Base-by-base conservation (phyloP, 92 coral and sea anemone species). In the Plumapathes pennacea region DNA sequence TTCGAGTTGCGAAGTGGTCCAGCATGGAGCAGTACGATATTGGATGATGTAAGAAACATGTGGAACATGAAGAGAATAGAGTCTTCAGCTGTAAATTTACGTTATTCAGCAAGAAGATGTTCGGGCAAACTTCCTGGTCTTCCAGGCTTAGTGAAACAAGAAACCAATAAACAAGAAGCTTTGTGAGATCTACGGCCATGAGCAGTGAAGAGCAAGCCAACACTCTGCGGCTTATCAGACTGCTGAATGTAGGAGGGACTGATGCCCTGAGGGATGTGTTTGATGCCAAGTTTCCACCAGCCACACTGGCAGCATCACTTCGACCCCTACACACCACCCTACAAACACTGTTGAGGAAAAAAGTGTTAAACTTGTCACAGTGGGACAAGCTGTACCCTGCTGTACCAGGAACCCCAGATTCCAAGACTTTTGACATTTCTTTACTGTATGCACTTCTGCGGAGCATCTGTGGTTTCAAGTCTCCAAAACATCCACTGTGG, bases 301-400 rank as follows among this genome's bases (percentile, higher is more conserved):
- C 71, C 9, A 53, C 30, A 17, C 78, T 77, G 36, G 40, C 28
- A 20, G 32, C 33, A 4, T 39, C 54, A 10, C 57, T 77, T 0
- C 57, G 28, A 26, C 10, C 39, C 3, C 64, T 59, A 15, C 46
- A 50, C 22, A 40, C 45, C 12, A 33, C 13, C 25, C 44, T 76
- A 11, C 36, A 58, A 20, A 29, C 51, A 27, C 83, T 81, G 24
- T 13, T 46, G 33, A 28, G 25, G 32, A 67, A 23, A 36, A 56
- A 51, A 22, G 55, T 67, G 20, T 44, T 81, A 8, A 74, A 51
- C 71, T 67, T 50, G 45, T 64, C 39, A 1, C 88, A 81, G 44
- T 67, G 76, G 68, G 77, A 59, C 48, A 81, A 74, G 32, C 59
- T 81, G 5, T 81, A 65, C 69, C 78, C 88, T 22, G 45, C 78